A percentile compares a stretch with the other conserved stretches of the same genome.
phyloP scores from a whole-genome alignment of 2,113 vertebrate genomes.

The Oncorhynchus nerka region DNA sequence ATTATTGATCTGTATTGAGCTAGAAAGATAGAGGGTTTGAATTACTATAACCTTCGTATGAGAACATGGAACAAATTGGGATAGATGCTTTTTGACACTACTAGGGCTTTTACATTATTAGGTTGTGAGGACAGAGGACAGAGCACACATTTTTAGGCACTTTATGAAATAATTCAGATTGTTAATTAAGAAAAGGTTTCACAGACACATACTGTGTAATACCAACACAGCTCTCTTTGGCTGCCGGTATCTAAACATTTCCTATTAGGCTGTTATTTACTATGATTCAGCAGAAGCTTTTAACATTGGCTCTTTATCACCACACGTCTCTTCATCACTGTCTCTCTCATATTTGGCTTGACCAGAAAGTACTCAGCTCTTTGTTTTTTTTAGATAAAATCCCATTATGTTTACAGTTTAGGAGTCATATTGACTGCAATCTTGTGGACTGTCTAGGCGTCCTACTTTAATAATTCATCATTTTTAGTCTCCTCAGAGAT shows the following conservation, averaged over 20 bases:
- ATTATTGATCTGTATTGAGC: too few relatives aligned
- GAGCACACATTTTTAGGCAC: conserved; percentile 7
- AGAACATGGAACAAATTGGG: background rate
- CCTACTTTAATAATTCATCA: conserved; percentile 7
- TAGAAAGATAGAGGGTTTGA: too few relatives aligned
- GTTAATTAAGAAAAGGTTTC: conserved; percentile 15
- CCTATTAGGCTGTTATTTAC: conserved; percentile 4
- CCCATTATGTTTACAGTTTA: background rate
- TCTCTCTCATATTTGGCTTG: background rate
- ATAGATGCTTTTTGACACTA: background rate
- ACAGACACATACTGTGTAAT: background rate
- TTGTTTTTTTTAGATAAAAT: background rate
- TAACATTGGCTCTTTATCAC: conserved; percentile 25
- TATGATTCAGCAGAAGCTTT: conserved; percentile 41
- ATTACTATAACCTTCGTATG: background rate
- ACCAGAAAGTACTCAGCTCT: background rate
- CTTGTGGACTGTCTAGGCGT: background rate
- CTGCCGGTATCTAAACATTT: conserved; percentile 26
- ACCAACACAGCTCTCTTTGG: background rate
- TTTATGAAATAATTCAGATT: conserved; percentile 22
- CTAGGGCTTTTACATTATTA: background rate
- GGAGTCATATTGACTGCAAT: background rate
- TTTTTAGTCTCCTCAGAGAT: conserved; percentile 35
- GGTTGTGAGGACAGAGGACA: background rate
- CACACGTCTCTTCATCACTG: conserved; percentile 26